phyloP scores from a whole-genome alignment of 2,888 invertebrate species.

The Neuroscelio doddi region DNA sequence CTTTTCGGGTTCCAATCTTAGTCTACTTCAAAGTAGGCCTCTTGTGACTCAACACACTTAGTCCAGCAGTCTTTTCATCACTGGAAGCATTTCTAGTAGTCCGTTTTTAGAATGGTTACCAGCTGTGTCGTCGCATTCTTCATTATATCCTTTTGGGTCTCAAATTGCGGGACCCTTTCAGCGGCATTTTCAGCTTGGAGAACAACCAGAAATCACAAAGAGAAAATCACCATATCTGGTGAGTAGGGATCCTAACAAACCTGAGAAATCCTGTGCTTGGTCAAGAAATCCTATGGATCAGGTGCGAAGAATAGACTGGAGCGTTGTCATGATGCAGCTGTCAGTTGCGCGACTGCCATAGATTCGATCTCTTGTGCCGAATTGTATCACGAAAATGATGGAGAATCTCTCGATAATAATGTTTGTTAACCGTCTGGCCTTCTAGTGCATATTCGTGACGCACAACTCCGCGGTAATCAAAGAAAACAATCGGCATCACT shows the following conservation, averaged over 20 bases:
- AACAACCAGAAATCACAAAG: constrained; percentile 45
- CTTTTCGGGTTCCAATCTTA: too few species aligned
- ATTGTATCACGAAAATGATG: neutral
- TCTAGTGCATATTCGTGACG: constrained; percentile 33
- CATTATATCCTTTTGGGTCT: constrained; percentile 8
- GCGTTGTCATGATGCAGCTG: too few species aligned
- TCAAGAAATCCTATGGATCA: too few species aligned
- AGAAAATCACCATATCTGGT: constrained; percentile 40
- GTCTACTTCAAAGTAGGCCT: too few species aligned
- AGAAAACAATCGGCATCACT: constrained; percentile 31
- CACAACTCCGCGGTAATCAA: constrained; percentile 40
- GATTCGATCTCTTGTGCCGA: neutral
- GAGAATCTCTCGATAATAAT: neutral
- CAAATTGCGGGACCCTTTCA: constrained; percentile 38
- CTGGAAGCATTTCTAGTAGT: neutral
- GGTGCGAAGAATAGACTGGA: too few species aligned
- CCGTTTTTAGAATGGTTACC: constrained; percentile 30
- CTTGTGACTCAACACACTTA: neutral
- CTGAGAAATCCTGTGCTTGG: too few species aligned
- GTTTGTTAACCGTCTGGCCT: neutral
- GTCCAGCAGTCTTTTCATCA: neutral
- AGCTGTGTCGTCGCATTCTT: neutral
- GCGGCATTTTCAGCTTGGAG: constrained; percentile 46
- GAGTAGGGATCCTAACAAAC: constrained; percentile 25
- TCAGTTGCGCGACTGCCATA: neutral